Evolutionary conservation across 2,797 vertebrate species (phyloP), one percentile per base, ranked within the genome.

Genomic region (Phrynocephalus forsythii): DNA sequence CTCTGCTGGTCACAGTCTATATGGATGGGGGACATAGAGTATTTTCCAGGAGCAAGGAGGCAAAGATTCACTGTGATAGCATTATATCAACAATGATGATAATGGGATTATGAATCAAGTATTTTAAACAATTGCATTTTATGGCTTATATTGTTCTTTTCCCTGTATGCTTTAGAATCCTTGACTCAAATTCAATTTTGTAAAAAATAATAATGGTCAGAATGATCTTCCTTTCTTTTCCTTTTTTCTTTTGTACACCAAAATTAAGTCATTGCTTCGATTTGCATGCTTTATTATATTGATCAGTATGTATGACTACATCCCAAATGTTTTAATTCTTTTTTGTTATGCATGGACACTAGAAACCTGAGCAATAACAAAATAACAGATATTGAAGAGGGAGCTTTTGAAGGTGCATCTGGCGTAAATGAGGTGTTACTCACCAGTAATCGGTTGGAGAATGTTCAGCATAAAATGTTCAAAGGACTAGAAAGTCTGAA

Each of bases 301-400:
- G 86, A 78, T 3, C 0, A 13, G 60, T 0, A 67, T 5, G 60
- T 63, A 63, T 63, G 60, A 20, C 18, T 63, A 63, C 20, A 6
- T 63, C n/a, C 68, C 87, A 84, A 89, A 67, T 11, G 0, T 69
- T 79, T 76, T 77, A 68, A 83, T 84, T 87, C 72, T 92, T 3
- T 44, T 90, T 91, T 93, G 69, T 52, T 85, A 15, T 89, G 44
- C 20, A 84, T 91, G 50, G 86, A 66, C 75, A n/a, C 93, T 95
- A 99, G 99, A 96, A 99, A 99, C 92, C 96, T 99, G 82, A 99
- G 99, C 95, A 99, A 99, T 94, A 99, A 99, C 94, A 99, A 99
- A 93, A 99, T 99, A 95, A 98, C 98, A 7, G 99, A 99, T 96
- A 99, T 99, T 0, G 99, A 99, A 95, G 99, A 99, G 96, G 99